A percentile compares a stretch with the other conserved stretches of the same genome.
phyloP scores from a whole-genome alignment of 2,888 invertebrate genomes.

The Nycteola revayana region DNA sequence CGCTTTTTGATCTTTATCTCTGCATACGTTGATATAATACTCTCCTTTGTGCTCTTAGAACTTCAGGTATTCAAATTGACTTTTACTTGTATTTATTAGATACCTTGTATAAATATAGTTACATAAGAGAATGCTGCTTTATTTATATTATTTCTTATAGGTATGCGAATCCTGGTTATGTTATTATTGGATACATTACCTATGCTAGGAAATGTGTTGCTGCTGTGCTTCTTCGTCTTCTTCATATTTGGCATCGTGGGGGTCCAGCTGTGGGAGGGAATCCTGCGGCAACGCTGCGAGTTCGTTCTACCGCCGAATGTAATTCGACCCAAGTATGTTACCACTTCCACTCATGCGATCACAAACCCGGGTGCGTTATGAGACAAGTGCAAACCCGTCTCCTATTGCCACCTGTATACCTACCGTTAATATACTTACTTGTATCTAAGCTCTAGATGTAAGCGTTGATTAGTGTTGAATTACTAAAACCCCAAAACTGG shows the following conservation, averaged over 20 bases:
- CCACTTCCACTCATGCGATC: constrained; percentile 12
- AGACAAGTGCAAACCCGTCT: constrained; percentile 17
- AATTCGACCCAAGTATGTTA: constrained; percentile 89
- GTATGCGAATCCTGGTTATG: constrained; percentile 99
- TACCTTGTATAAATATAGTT: no score
- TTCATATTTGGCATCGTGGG: constrained; percentile 99
- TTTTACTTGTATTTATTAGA: no score
- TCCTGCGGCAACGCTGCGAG: constrained; percentile 96
- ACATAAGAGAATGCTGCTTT: no score
- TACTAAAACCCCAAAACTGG: constrained; percentile 29
- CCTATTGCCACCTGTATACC: constrained; percentile 19
- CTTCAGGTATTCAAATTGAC: no score
- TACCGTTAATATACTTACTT: no score
- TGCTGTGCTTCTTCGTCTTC: constrained; percentile 99
- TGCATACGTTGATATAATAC: no score
- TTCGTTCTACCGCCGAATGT: constrained; percentile 87
- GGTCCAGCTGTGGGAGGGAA: constrained; percentile 99
- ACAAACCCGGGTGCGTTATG: constrained; percentile 10
- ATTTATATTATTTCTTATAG: no score
- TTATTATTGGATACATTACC: constrained; percentile 98
- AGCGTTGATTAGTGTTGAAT: constrained; percentile 39
- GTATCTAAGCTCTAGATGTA: constrained; percentile 24
- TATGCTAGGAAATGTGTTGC: constrained; percentile 99
- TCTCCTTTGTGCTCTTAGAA: no score
- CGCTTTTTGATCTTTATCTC: no score